Conservation (phyloP, 2,797 vertebrate species). For the Kryptopterus vitreolus region DNA sequence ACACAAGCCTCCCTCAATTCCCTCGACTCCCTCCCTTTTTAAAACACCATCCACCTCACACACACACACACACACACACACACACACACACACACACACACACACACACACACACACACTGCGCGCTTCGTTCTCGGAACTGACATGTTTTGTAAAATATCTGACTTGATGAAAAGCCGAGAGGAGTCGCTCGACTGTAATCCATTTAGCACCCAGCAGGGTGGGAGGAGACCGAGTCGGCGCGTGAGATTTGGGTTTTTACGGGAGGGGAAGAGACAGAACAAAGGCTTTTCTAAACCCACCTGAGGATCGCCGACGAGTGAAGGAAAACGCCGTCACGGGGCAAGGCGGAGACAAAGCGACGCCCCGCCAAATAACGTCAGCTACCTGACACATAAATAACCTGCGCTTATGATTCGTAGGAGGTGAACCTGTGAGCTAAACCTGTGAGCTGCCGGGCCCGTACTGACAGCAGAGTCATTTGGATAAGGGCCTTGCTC, state of each 20-base stretch:
- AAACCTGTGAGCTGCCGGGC: too few species aligned
- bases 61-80: constrained; percentile 24
- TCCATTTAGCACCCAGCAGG: constrained; percentile 64
- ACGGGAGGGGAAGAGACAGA: constrained; percentile 49
- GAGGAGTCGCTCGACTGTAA: constrained; percentile 30
- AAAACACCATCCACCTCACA: background rate
- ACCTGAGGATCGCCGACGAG: constrained; percentile 44
- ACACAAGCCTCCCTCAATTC: background rate
- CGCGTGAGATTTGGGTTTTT: constrained; percentile 50
- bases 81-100: background rate
- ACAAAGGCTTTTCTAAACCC: constrained; percentile 54
- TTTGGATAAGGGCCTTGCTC: too few species aligned
- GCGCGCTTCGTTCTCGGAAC: too few species aligned
- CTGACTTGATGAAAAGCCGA: constrained; percentile 44
- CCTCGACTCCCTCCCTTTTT: background rate
- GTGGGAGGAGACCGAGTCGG: constrained; percentile 55
- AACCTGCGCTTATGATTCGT: too few species aligned
- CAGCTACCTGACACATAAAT: too few species aligned
- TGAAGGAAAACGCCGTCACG: too few species aligned
- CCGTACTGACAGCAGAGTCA: too few species aligned
- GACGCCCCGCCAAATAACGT: too few species aligned
- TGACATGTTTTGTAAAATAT: constrained; percentile 33
- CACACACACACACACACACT: background rate
- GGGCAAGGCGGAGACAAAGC: too few species aligned
- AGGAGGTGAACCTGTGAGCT: too few species aligned